Evolutionary conservation across 2,113 vertebrate genomes (phyloP).

Genomic region (Benthochromis sp.): DNA sequence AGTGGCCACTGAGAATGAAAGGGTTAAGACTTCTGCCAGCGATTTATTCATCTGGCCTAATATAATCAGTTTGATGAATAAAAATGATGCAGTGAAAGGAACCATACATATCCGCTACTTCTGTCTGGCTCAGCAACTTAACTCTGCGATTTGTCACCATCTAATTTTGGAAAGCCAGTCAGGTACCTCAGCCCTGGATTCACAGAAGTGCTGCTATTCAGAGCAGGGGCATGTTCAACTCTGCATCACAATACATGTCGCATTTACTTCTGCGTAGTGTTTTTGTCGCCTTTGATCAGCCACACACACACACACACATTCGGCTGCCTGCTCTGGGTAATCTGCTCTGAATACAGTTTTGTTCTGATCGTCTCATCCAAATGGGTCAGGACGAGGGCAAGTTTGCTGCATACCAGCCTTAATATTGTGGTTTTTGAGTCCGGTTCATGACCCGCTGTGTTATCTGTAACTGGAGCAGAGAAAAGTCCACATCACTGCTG

Average conservation of each 20-base stretch:
- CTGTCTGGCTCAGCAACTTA: neutral
- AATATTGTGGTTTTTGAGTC: neutral
- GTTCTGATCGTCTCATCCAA: neutral
- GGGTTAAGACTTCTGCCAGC: neutral
- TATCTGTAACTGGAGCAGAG: neutral
- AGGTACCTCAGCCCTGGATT: neutral
- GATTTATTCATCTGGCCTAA: neutral
- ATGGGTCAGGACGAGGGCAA: neutral
- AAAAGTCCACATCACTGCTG: neutral
- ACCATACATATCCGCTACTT: neutral
- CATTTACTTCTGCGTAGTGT: neutral
- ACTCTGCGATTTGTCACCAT: constrained; percentile 23
- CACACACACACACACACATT: neutral
- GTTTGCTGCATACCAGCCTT: neutral
- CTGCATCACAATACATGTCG: neutral
- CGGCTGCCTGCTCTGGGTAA: neutral
- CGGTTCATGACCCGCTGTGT: neutral
- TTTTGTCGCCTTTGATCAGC: neutral
- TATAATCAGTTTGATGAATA: neutral
- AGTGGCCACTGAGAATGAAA: neutral
- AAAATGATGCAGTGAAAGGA: neutral
- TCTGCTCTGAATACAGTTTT: neutral
- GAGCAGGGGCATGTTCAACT: neutral
- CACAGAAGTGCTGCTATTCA: neutral
- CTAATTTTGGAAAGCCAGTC: constrained; percentile 36